These are phyloP conservation scores for Hyperoplus immaculatus DNA, from an alignment of 2,797 vertebrate genomes.

Conservation along the genomic window DNA sequence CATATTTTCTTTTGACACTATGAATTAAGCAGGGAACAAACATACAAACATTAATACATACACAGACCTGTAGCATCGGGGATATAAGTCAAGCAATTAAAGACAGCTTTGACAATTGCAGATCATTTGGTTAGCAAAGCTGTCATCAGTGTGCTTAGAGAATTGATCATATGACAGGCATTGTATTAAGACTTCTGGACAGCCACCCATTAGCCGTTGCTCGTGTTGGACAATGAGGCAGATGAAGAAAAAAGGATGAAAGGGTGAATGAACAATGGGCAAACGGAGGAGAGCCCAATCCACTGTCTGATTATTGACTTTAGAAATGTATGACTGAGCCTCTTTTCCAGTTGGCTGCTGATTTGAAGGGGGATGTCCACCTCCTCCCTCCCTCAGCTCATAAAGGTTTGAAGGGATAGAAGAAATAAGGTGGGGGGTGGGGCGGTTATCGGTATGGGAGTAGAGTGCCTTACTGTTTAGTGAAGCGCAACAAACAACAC, in stretches of 20 bases:
- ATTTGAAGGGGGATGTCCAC: slow-evolving; percentile 52
- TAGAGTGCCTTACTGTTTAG: slow-evolving; percentile 68
- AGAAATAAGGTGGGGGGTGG: neutral
- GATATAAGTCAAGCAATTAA: slow-evolving; percentile 3
- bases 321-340: slow-evolving; percentile 69
- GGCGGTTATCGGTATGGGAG: slow-evolving; percentile 4
- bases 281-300: slow-evolving; percentile 34
- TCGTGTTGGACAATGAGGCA: slow-evolving; percentile 3
- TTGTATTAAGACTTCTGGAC: slow-evolving; percentile 19
- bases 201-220: slow-evolving; percentile 26
- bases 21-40: neutral
- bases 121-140: slow-evolving; percentile 20
- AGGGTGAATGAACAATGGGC: slow-evolving; percentile 13
- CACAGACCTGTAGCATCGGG: neutral
- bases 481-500: slow-evolving; percentile 72
- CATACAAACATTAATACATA: neutral
- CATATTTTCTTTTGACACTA: neutral
- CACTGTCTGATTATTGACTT: slow-evolving; percentile 71
- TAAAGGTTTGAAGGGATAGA: slow-evolving; percentile 54
- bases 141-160: slow-evolving; percentile 36
- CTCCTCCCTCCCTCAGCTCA: slow-evolving; percentile 50
- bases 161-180: slow-evolving; percentile 27
- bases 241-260: neutral
- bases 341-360: slow-evolving; percentile 76
- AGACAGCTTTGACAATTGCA: slow-evolving; percentile 18